Percentiles rank a stretch among this genome's conserved stretches.
Conservation (phyloP, 2,888 invertebrate species). For the Meloe dianella region DNA sequence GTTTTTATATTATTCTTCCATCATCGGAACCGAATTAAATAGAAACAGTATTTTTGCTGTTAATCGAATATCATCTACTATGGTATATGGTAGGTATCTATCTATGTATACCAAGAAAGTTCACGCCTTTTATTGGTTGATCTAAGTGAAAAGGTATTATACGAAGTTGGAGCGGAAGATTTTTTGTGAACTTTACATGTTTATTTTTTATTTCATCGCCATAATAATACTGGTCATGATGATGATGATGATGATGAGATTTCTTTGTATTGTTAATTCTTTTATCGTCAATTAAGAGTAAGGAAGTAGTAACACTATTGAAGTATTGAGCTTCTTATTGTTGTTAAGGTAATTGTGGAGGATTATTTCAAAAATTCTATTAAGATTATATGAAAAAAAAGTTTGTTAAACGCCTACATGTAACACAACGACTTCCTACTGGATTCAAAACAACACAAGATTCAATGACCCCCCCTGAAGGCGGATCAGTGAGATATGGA, state of each 20-base stretch:
- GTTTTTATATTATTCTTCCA: conserved; percentile 33
- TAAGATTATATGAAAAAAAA: conserved; percentile 16
- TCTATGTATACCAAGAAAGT: too few relatives aligned
- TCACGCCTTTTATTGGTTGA: conserved; percentile 2
- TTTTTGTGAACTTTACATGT: too few relatives aligned
- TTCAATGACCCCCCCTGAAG: conserved; percentile 50
- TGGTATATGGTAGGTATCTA: too few relatives aligned
- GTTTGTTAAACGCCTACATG: conserved; percentile 39
- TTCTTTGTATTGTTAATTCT: background rate
- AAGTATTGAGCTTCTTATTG: background rate
- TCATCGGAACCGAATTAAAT: conserved; percentile 36
- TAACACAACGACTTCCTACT: conserved; percentile 47
- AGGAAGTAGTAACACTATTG: background rate
- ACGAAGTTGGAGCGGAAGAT: background rate
- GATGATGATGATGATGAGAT: background rate
- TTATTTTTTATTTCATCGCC: too few relatives aligned
- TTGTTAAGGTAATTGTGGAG: background rate
- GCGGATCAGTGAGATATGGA: conserved; percentile 34
- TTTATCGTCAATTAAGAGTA: background rate
- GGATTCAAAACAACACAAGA: conserved; percentile 51
- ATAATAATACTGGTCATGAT: background rate
- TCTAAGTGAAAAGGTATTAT: background rate
- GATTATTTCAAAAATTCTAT: background rate
- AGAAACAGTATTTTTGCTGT: conserved; percentile 33
- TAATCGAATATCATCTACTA: conserved; percentile 14